phyloP scores from a whole-genome alignment of 2,888 invertebrate species.

The Drosophila birchii region DNA sequence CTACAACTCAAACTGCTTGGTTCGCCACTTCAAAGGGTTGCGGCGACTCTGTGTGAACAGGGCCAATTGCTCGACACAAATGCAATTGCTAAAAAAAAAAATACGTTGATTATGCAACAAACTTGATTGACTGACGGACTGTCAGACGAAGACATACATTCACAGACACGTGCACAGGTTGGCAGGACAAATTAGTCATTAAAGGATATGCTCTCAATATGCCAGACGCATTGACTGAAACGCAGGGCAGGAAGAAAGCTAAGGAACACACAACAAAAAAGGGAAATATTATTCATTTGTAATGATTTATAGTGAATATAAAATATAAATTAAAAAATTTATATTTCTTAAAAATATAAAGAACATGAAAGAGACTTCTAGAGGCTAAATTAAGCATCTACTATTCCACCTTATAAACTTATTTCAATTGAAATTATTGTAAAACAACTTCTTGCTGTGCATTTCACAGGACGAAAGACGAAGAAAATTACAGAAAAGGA shows the following conservation, averaged over 20 bases:
- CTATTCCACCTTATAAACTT: not conserved
- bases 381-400: not conserved
- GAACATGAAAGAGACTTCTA: not conserved
- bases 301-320: not conserved
- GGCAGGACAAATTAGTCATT: conserved; percentile 54
- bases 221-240: conserved; percentile 35
- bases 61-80: conserved; percentile 55
- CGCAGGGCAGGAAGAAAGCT: conserved; percentile 24
- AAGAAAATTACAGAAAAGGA: conserved; percentile 30
- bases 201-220: conserved; percentile 39
- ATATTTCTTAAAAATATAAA: not conserved
- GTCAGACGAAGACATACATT: not conserved
- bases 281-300: not conserved
- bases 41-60: conserved; percentile 37
- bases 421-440: not conserved
- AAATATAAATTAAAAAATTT: not conserved
- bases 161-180: conserved; percentile 31
- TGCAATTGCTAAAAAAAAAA: conserved; percentile 55
- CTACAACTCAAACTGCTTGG: conserved; percentile 20
- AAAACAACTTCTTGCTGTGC: conserved; percentile 17
- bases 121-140: conserved; percentile 54
- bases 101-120: conserved; percentile 29
- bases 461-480: conserved; percentile 14
- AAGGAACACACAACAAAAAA: conserved; percentile 15
- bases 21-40: conserved; percentile 28